A percentile compares a stretch with the other conserved stretches of the same genome.
Conservation (phyloP, 2,113 vertebrate species). For the Chascanopsetta lugubris region DNA sequence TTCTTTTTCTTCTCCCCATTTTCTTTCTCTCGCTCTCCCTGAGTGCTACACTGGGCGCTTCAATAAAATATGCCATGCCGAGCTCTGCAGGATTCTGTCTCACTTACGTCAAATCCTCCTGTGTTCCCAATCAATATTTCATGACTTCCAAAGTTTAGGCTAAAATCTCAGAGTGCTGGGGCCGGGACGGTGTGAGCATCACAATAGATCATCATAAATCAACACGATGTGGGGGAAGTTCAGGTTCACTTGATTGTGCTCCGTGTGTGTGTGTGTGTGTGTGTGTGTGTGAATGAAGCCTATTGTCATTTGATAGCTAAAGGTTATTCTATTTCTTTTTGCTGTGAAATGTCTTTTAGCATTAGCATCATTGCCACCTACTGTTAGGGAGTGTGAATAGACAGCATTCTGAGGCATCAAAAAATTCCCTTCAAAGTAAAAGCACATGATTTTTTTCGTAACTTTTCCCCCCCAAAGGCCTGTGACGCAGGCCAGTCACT, state of each 20-base stretch:
- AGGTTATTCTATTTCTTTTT: slow-evolving; percentile 3
- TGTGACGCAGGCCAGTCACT: no score
- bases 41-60: slow-evolving; percentile 71
- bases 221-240: slow-evolving; percentile 20
- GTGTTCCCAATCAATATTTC: slow-evolving; percentile 77
- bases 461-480: no score
- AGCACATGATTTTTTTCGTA: no score
- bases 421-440: no score
- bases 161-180: slow-evolving; percentile 56
- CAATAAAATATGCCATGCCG: slow-evolving; percentile 79
- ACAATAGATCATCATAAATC: slow-evolving; percentile 43
- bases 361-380: no score
- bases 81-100: slow-evolving; percentile 71
- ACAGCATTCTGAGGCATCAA: no score
- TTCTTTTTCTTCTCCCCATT: not conserved
- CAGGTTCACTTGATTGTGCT: not conserved
- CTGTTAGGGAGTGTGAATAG: no score
- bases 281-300: no score
- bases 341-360: no score
- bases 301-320: not conserved
- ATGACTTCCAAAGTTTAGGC: slow-evolving; percentile 70
- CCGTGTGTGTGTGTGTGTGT: not conserved
- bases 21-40: slow-evolving; percentile 52
- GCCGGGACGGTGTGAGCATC: slow-evolving; percentile 32
- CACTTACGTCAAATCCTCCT: slow-evolving; percentile 69